These are phyloP conservation scores for Triops cancriformis DNA, from an alignment of 1,140 invertebrate genomes.

Conservation along the genomic window DNA sequence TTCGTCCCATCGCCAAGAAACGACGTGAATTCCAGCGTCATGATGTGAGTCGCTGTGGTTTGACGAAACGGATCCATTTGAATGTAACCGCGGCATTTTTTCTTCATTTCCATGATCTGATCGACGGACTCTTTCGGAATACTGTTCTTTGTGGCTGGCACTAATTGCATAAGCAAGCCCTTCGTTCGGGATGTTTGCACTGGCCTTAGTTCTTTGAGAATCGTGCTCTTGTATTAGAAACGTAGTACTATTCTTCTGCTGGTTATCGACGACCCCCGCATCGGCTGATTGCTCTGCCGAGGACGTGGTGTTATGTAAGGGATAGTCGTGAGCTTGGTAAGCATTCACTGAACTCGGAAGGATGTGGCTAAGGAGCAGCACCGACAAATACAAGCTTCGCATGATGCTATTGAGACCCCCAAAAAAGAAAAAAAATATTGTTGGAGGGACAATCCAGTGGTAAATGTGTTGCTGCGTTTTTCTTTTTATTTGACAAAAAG, in stretches of 20 bases:
- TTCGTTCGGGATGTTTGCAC: not conserved
- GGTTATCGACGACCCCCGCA: not conserved
- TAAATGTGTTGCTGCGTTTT: not conserved
- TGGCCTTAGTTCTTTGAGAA: not conserved
- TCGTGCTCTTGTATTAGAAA: not conserved
- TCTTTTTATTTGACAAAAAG: not conserved
- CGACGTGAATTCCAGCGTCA: constrained; percentile 39
- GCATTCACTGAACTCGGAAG: not conserved
- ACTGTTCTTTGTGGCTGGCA: not conserved
- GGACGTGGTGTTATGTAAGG: not conserved
- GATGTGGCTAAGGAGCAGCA: not conserved
- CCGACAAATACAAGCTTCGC: not conserved
- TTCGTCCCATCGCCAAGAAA: constrained; percentile 47
- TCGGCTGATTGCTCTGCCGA: not conserved
- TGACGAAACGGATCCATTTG: not conserved
- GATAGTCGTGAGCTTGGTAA: not conserved
- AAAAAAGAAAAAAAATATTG: not conserved
- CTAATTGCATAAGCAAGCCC: not conserved
- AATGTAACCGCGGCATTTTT: not conserved
- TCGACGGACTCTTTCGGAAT: not conserved
- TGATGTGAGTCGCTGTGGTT: constrained; percentile 25
- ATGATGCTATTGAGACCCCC: not conserved
- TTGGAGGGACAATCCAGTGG: not conserved
- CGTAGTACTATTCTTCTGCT: not conserved
- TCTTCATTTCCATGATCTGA: not conserved